These are phyloP conservation scores for Phyllotis vaccarum DNA, from an alignment of 2,797 vertebrate species.

Conservation along the genomic window DNA sequence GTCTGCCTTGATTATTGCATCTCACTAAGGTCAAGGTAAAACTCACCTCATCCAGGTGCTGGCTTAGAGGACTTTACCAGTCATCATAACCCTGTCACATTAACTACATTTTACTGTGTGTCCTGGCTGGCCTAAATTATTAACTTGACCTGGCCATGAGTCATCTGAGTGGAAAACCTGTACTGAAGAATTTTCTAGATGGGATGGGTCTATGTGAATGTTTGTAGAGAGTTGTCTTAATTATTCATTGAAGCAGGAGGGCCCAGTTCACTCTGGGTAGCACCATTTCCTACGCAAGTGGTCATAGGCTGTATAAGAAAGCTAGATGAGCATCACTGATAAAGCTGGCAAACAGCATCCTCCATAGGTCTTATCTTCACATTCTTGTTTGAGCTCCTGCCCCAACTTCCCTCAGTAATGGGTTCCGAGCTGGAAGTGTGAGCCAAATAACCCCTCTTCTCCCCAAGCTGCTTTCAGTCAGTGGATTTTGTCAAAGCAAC, in stretches of 20 bases:
- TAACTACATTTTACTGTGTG: rapidly evolving
- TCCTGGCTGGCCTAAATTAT: neutral
- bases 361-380: neutral
- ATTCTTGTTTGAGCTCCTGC: neutral
- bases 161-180: neutral
- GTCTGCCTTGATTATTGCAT: rapidly evolving
- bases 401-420: neutral
- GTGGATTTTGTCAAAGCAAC: neutral
- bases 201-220: neutral
- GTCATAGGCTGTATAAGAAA: neutral
- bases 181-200: neutral
- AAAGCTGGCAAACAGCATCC: neutral
- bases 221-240: neutral
- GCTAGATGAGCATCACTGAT: neutral
- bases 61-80: rapidly evolving
- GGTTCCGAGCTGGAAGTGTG: neutral
- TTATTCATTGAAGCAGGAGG: neutral
- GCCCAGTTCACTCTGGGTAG: neutral
- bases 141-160: neutral
- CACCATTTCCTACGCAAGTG: neutral
- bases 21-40: too few relatives aligned
- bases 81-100: rapidly evolving
- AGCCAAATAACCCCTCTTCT: neutral
- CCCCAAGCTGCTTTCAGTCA: neutral
- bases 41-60: rapidly evolving